Evolutionary conservation across 2,797 vertebrate genomes (phyloP).

Genomic region (Capromys pilorides): DNA sequence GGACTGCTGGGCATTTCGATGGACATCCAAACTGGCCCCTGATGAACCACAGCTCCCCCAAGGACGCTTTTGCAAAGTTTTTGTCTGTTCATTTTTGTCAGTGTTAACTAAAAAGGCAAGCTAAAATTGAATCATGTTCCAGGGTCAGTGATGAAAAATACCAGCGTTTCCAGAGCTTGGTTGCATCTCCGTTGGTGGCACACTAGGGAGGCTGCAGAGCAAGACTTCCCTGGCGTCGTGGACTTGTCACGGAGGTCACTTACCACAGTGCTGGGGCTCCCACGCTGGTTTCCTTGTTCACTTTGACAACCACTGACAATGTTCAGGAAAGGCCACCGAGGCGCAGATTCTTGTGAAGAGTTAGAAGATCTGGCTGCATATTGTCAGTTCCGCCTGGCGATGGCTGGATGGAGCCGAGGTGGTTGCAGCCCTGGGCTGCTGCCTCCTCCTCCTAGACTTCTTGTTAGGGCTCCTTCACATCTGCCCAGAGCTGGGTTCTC

Average conservation of each 20-base stretch:
- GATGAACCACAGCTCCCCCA: neutral
- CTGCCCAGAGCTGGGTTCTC: neutral
- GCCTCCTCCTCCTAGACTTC: too few species aligned
- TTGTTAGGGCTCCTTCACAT: neutral
- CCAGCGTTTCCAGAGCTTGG: conserved; percentile 11
- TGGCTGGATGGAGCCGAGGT: neutral
- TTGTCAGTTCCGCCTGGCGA: neutral
- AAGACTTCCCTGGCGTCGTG: neutral
- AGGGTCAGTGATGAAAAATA: conserved; percentile 44
- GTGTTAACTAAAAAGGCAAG: conserved; percentile 24
- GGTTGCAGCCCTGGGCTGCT: neutral
- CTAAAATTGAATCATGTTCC: neutral
- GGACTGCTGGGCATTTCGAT: neutral
- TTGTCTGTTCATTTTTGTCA: neutral
- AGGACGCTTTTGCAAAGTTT: neutral
- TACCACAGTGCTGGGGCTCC: neutral
- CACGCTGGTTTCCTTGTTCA: neutral
- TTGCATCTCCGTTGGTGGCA: neutral
- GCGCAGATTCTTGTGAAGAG: conserved; percentile 26
- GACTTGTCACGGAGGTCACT: conserved; percentile 1
- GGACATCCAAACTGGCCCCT: neutral
- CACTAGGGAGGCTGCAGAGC: neutral
- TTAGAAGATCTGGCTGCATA: neutral
- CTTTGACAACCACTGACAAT: conserved; percentile 6
- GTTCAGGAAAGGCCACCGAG: neutral